phyloP scores from a whole-genome alignment of 2,797 vertebrate genomes.

The Catharus ustulatus region DNA sequence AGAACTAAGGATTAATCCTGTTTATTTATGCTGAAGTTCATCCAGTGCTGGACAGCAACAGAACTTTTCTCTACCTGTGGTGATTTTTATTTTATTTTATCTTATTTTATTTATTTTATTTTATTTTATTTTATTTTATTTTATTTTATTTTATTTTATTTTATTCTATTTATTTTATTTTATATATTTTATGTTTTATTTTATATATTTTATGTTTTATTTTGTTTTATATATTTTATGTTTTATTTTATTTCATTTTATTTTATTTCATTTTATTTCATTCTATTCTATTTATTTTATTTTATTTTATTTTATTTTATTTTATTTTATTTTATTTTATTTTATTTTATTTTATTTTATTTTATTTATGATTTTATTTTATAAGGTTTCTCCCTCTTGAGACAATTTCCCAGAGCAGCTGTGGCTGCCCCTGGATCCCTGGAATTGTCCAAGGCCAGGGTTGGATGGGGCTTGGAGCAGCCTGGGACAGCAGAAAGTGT shows the following conservation, averaged over 20 bases:
- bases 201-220: no score
- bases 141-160: neutral
- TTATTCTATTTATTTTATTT: neutral
- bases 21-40: neutral
- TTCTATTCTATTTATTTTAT: no score
- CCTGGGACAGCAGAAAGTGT: neutral
- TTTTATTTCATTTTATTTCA: neutral
- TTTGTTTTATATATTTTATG: neutral
- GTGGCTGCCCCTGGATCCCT: neutral
- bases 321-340: neutral
- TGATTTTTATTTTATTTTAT: neutral
- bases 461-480: accelerated
- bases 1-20: neutral
- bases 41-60: neutral
- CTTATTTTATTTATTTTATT: neutral
- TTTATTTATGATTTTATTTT: neutral
- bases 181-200: neutral
- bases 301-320: no score
- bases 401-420: neutral
- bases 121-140: no score
- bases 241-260: no score
- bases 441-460: neutral
- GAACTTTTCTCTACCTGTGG: neutral
- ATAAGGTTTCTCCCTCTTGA: neutral
- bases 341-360: neutral